Conservation (phyloP, 2,797 vertebrate genomes). For the Sebastes nivosus region DNA sequence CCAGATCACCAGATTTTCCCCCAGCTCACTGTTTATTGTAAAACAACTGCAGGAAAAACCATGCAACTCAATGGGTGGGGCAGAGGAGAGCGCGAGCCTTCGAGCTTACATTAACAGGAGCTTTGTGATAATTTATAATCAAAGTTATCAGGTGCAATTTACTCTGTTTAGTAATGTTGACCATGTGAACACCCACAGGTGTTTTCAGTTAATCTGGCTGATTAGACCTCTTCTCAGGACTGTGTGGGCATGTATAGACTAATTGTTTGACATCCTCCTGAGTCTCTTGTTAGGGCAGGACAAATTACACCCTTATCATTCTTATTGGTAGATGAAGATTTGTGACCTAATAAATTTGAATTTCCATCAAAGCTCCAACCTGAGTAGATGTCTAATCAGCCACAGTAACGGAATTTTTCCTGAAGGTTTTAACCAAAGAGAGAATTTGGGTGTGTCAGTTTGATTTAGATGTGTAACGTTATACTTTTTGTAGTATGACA, state of each 20-base stretch:
- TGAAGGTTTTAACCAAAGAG: not conserved
- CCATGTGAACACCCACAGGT: not conserved
- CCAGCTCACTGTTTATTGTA: not conserved
- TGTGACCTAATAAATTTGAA: too few relatives aligned
- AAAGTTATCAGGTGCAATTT: not conserved
- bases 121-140: not conserved
- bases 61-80: not conserved
- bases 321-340: too few relatives aligned
- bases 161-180: not conserved
- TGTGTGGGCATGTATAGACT: not conserved
- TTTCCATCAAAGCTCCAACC: not conserved
- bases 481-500: not conserved
- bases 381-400: not conserved
- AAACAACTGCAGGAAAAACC: not conserved
- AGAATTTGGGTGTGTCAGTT: not conserved
- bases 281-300: not conserved
- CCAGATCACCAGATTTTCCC: not conserved
- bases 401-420: not conserved
- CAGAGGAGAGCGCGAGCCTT: not conserved
- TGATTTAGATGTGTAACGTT: not conserved
- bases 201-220: not conserved
- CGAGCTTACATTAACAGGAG: not conserved
- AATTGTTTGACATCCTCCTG: not conserved
- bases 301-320: not conserved
- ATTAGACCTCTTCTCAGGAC: not conserved